Percentiles rank a stretch among this genome's conserved stretches.
phyloP scores from a whole-genome alignment of 2,113 vertebrate genomes.

The Anoura caudifer region DNA sequence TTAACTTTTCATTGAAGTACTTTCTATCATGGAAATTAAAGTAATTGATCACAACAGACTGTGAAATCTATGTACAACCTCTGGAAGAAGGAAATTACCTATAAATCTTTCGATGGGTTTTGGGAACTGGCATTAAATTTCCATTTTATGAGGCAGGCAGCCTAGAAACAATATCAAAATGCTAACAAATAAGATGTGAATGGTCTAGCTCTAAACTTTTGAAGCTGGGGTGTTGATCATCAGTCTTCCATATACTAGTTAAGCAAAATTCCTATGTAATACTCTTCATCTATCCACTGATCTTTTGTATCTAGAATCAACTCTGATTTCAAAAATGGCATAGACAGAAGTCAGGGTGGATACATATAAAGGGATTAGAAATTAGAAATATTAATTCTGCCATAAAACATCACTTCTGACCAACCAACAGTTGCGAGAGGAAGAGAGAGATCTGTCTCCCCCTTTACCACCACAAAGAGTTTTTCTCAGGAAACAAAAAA shows the following conservation, averaged over 20 bases:
- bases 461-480: neutral
- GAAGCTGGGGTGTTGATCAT: neutral
- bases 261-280: neutral
- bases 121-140: constrained; percentile 35
- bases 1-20: constrained; percentile 22
- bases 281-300: neutral
- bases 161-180: neutral
- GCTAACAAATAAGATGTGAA: neutral
- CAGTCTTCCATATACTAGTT: neutral
- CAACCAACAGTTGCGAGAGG: neutral
- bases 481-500: neutral
- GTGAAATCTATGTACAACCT: neutral
- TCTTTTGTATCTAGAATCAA: neutral
- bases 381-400: neutral
- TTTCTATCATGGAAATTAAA: constrained; percentile 3
- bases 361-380: neutral
- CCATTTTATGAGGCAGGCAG: neutral
- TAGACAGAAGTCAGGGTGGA: neutral
- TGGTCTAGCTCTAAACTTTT: neutral
- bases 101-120: constrained; percentile 15
- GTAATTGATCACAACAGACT: neutral
- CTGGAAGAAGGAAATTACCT: neutral
- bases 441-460: neutral
- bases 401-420: neutral
- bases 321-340: neutral